phyloP scores from a whole-genome alignment of 2,113 vertebrate genomes.

The Brienomyrus brachyistius region DNA sequence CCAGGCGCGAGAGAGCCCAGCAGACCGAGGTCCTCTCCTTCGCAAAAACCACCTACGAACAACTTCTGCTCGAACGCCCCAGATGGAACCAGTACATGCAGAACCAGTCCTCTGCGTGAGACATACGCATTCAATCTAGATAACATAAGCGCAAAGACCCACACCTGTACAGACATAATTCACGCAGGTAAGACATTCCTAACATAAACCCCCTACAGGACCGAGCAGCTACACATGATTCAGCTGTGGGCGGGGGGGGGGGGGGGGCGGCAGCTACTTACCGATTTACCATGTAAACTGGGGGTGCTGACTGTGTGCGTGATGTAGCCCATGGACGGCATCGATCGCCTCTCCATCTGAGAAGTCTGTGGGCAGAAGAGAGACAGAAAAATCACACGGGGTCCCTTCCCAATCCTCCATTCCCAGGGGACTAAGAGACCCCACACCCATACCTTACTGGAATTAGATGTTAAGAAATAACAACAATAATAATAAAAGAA shows the following conservation, averaged over 20 bases:
- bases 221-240: not conserved
- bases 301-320: conserved; percentile 92
- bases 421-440: not conserved
- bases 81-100: not conserved
- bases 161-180: not conserved
- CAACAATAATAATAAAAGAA: not conserved
- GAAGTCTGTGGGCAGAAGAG: conserved; percentile 59
- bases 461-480: not conserved
- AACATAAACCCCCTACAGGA: not conserved
- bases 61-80: not conserved
- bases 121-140: not conserved
- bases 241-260: not conserved
- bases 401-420: not conserved
- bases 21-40: not conserved
- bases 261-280: conserved; percentile 47
- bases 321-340: conserved; percentile 86
- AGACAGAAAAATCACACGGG: not conserved
- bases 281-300: conserved; percentile 92
- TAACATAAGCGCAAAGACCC: not conserved
- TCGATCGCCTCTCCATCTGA: conserved; percentile 76
- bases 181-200: not conserved
- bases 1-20: not conserved
- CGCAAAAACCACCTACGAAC: not conserved
- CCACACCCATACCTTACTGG: not conserved
- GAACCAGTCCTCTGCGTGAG: not conserved